phyloP scores from a whole-genome alignment of 2,888 invertebrate species.

The Cryptocephalus moraei region DNA sequence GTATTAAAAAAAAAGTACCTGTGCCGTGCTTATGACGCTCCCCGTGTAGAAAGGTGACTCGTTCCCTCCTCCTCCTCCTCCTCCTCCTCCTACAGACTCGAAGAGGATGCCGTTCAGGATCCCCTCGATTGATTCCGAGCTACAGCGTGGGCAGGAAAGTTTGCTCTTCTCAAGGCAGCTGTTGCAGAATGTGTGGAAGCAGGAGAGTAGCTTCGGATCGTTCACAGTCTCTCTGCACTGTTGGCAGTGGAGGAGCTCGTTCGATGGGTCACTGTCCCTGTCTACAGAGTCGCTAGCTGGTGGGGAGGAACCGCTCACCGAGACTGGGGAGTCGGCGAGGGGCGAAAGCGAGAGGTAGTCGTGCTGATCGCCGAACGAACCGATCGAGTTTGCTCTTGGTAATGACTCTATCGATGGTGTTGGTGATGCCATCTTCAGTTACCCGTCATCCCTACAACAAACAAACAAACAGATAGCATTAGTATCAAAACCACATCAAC shows the following conservation, averaged over 20 bases:
- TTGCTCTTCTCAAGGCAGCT: constrained; percentile 71
- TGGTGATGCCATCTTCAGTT: constrained; percentile 87
- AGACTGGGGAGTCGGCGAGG: constrained; percentile 61
- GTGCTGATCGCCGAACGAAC: constrained; percentile 73
- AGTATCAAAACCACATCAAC: too few relatives aligned
- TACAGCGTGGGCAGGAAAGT: constrained; percentile 64
- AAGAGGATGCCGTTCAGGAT: constrained; percentile 17
- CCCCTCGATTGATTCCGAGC: constrained; percentile 38
- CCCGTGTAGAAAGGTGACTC: too few relatives aligned
- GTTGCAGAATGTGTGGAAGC: constrained; percentile 79
- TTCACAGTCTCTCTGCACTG: constrained; percentile 68
- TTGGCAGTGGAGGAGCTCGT: constrained; percentile 42
- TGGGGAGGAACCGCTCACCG: constrained; percentile 79
- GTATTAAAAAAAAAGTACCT: too few relatives aligned
- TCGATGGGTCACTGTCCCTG: constrained; percentile 41
- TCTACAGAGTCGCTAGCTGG: constrained; percentile 78
- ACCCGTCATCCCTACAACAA: constrained; percentile 74
- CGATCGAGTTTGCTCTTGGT: constrained; percentile 84
- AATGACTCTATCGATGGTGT: constrained; percentile 89
- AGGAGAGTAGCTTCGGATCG: constrained; percentile 66
- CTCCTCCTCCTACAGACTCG: constrained; percentile 2
- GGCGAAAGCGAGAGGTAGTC: constrained; percentile 56
- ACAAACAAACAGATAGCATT: constrained; percentile 22
- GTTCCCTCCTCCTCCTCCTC: too few relatives aligned
- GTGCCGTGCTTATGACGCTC: too few relatives aligned